phyloP scores from a whole-genome alignment of 2,113 vertebrate species.

The Monarcha castaneiventris region DNA sequence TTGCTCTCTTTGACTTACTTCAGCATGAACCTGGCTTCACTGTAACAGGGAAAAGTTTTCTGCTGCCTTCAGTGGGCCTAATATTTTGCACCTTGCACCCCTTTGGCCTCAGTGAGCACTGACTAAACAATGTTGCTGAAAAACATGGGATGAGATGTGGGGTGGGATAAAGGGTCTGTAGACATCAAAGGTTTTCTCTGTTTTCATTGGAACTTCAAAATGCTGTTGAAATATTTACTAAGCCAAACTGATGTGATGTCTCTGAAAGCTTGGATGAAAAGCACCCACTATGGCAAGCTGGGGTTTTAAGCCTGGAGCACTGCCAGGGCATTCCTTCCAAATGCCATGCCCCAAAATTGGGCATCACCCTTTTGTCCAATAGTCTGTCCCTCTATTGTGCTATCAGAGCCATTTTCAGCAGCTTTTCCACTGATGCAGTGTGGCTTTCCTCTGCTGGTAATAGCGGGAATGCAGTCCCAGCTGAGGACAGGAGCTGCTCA shows the following conservation, averaged over 20 bases:
- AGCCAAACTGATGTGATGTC: not conserved
- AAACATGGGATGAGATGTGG: not conserved
- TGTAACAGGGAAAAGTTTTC: not conserved
- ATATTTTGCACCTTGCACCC: not conserved
- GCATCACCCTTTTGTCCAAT: not conserved
- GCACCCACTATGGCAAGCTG: not conserved
- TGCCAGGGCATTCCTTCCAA: not conserved
- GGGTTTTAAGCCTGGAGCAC: not conserved
- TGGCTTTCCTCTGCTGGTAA: not conserved
- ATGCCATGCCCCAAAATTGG: fast-evolving
- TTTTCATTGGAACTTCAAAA: slow-evolving; percentile 41
- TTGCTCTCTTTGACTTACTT: not conserved
- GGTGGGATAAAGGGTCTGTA: not conserved
- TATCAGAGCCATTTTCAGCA: not conserved
- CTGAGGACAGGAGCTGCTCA: not conserved
- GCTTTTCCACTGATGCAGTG: not conserved
- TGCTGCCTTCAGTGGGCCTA: not conserved
- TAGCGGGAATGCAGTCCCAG: not conserved
- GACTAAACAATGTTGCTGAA: not conserved
- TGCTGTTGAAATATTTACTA: slow-evolving; percentile 3
- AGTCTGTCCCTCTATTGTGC: not conserved
- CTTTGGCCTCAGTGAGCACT: not conserved
- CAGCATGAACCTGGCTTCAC: not conserved
- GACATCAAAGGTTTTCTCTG: slow-evolving; percentile 22
- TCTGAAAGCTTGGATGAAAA: not conserved